Conservation (phyloP, 2,888 invertebrate species). For the Amphipoea lucens region DNA sequence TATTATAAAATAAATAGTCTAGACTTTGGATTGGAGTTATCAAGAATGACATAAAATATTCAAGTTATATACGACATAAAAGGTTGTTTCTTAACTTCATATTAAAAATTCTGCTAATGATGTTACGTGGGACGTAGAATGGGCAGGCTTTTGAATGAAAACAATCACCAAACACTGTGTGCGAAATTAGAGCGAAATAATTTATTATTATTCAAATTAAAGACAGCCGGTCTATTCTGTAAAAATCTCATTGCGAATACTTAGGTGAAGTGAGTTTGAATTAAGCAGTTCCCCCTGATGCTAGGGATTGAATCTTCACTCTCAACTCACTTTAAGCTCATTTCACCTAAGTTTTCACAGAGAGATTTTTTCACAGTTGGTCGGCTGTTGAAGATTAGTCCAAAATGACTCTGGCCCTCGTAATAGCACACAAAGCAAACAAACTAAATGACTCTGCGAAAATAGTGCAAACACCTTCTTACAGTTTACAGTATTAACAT, state of each 20-base stretch:
- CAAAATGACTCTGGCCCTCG: background rate
- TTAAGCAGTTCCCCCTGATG: background rate
- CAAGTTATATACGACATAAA: background rate
- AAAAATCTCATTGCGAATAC: background rate
- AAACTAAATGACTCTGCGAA: background rate
- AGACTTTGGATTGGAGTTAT: background rate
- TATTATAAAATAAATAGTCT: background rate
- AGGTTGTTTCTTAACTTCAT: background rate
- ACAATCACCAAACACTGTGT: background rate
- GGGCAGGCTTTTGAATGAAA: background rate
- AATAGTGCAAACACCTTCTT: background rate
- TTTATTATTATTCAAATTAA: no score
- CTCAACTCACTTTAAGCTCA: background rate
- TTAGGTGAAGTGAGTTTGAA: background rate
- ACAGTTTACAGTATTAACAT: slow-evolving; percentile 39
- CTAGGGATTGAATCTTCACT: background rate
- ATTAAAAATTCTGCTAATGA: background rate
- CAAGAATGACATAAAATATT: background rate
- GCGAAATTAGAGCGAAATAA: no score
- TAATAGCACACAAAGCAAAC: background rate
- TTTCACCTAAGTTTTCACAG: background rate
- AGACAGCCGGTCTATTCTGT: background rate
- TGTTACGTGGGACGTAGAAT: background rate
- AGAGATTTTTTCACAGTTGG: background rate
- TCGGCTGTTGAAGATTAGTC: background rate